phyloP scores from a whole-genome alignment of 2,888 invertebrate genomes.

The Harmothoe impar region DNA sequence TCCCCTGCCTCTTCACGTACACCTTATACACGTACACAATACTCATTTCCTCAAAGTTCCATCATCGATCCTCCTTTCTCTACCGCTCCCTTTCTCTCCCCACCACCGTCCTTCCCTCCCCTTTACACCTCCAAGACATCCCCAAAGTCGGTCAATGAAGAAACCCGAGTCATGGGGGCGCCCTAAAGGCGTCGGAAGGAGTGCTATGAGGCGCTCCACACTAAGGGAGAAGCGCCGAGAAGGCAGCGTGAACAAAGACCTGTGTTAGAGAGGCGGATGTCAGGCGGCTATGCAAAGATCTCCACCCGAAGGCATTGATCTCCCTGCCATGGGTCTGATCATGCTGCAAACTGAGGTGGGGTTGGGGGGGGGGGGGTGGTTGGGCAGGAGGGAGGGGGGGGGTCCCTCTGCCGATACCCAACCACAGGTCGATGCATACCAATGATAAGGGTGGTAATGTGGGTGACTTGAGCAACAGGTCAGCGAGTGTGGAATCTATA shows the following conservation, averaged over 20 bases:
- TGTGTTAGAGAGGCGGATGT: constrained; percentile 5
- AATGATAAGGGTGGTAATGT: too few relatives aligned
- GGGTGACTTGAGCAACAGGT: background rate
- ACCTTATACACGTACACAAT: too few relatives aligned
- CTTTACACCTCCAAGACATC: background rate
- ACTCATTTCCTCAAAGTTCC: too few relatives aligned
- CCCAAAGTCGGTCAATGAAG: background rate
- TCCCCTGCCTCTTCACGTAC: too few relatives aligned
- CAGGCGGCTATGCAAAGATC: background rate
- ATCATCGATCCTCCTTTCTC: background rate
- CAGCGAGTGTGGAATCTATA: background rate
- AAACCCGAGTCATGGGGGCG: background rate
- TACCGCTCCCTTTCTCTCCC: background rate
- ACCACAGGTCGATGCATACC: too few relatives aligned
- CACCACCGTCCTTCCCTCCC: background rate
- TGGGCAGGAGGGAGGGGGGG: background rate
- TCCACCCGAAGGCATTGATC: background rate
- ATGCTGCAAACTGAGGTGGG: background rate
- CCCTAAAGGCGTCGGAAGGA: background rate
- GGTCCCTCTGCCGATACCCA: background rate
- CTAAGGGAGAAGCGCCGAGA: background rate
- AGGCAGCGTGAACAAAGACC: background rate
- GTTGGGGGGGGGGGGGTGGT: background rate
- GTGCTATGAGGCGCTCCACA: background rate
- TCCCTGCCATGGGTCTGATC: background rate